Percentiles rank a stretch among this genome's conserved stretches.
Conservation (phyloP, 2,797 vertebrate species). For the Chelmon rostratus region DNA sequence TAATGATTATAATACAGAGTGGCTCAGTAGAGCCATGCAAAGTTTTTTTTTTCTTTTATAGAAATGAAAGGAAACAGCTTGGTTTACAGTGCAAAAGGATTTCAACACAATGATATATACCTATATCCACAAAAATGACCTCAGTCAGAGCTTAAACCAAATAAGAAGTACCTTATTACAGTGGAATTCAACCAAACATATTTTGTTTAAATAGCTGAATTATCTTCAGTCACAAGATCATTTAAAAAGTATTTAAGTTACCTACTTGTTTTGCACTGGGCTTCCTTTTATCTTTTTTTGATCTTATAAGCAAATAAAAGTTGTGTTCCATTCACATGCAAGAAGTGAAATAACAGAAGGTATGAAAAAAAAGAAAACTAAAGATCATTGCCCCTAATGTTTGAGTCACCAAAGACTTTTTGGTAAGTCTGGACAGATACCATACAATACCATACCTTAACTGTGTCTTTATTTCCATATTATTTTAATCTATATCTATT, state of each 20-base stretch:
- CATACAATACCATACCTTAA: slow-evolving; percentile 57
- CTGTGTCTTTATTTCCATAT: slow-evolving; percentile 57
- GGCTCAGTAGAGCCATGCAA: slow-evolving; percentile 53
- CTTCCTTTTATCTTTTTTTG: slow-evolving; percentile 29
- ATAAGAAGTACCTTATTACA: slow-evolving; percentile 13
- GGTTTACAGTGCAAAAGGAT: slow-evolving; percentile 17
- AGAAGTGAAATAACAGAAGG: slow-evolving; percentile 58
- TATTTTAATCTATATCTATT: slow-evolving; percentile 61
- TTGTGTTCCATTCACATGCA: slow-evolving; percentile 66
- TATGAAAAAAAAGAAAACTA: slow-evolving; percentile 54
- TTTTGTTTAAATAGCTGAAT: neutral
- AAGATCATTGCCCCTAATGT: slow-evolving; percentile 51
- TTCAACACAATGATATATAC: slow-evolving; percentile 33
- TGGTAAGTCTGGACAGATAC: slow-evolving; percentile 64
- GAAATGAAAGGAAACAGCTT: slow-evolving; percentile 42
- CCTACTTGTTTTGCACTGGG: slow-evolving; percentile 54
- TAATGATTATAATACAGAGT: slow-evolving; percentile 60
- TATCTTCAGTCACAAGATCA: slow-evolving; percentile 29
- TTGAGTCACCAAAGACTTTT: slow-evolving; percentile 53
- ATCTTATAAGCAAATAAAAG: slow-evolving; percentile 59
- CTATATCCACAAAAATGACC: neutral
- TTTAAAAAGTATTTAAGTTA: slow-evolving; percentile 41
- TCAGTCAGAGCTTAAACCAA: slow-evolving; percentile 16
- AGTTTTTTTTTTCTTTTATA: slow-evolving; percentile 45
- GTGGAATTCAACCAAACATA: slow-evolving; percentile 23